Conservation (phyloP, 2,797 vertebrate genomes). For the Leuciscus waleckii region DNA sequence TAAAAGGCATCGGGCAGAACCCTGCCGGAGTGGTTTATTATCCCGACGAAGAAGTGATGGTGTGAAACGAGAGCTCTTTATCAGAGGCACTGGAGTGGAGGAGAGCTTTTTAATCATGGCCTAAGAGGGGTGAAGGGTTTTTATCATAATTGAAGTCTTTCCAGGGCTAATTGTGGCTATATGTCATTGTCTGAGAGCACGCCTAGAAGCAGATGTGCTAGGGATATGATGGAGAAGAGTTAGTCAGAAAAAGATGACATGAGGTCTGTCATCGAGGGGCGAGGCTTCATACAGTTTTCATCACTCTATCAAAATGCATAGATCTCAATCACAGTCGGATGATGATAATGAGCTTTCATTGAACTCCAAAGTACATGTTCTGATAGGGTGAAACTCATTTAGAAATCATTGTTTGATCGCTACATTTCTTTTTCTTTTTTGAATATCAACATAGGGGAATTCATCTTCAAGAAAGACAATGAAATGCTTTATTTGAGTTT, state of each 20-base stretch:
- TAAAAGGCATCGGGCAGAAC: conserved; percentile 77
- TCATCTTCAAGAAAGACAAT: background rate
- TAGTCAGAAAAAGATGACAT: conserved; percentile 63
- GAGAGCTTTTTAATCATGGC: conserved; percentile 91
- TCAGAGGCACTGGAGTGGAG: conserved; percentile 83
- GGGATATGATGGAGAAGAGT: conserved; percentile 76
- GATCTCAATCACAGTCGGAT: conserved; percentile 36
- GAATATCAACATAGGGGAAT: background rate
- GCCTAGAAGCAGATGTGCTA: conserved; percentile 64
- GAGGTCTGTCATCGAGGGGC: conserved; percentile 2
- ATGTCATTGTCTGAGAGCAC: conserved; percentile 88
- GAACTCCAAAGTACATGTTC: conserved; percentile 44
- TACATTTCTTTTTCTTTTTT: background rate
- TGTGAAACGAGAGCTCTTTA: conserved; percentile 94
- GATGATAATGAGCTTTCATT: conserved; percentile 58
- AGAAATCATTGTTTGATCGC: conserved; percentile 7
- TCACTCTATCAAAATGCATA: conserved; percentile 43
- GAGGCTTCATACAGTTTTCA: conserved; percentile 41
- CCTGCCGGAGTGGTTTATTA: conserved; percentile 84
- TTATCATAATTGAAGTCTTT: conserved; percentile 97
- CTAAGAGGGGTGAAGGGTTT: conserved; percentile 91
- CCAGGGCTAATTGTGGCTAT: conserved; percentile 91
- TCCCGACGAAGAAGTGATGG: conserved; percentile 85
- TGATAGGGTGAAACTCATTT: conserved; percentile 22
- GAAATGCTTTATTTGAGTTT: background rate